A percentile compares a stretch with the other conserved stretches of the same genome.
Evolutionary conservation across 2,113 vertebrate species (phyloP).

Genomic region (Crotalus helleri): DNA sequence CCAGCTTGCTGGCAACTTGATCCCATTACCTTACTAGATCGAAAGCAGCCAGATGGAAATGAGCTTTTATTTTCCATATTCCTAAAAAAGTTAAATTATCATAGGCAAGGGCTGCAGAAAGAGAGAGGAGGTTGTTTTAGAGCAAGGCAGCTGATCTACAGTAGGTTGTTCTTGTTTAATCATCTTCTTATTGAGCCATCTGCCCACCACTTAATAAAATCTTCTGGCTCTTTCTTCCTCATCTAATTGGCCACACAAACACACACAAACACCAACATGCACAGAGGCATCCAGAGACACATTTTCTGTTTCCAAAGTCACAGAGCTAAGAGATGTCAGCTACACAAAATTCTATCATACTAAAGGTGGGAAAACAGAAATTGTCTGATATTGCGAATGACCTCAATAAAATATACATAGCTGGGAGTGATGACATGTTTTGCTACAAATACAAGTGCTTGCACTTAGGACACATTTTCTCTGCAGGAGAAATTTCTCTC

Average conservation of each 20-base stretch:
- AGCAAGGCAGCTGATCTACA: not conserved
- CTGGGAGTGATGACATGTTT: not conserved
- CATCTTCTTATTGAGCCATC: not conserved
- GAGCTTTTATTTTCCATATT: not conserved
- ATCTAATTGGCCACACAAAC: not conserved
- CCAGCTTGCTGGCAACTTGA: not conserved
- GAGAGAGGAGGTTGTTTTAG: not conserved
- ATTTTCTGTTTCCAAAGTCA: not conserved
- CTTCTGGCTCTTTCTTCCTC: not conserved
- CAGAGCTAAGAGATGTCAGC: not conserved
- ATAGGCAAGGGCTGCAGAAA: not conserved
- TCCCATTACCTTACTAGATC: not conserved
- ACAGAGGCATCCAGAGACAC: not conserved
- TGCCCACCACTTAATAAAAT: not conserved
- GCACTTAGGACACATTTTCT: not conserved
- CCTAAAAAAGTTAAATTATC: too few relatives aligned
- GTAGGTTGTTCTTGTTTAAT: not conserved
- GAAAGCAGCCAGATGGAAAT: not conserved
- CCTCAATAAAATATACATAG: constrained; percentile 3
- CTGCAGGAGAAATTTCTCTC: not conserved
- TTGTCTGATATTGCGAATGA: not conserved
- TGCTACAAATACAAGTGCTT: not conserved
- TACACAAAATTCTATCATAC: not conserved
- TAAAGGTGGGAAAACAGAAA: not conserved
- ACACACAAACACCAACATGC: not conserved